phyloP scores from a whole-genome alignment of 1,140 invertebrate species.

The Bombus polaris region DNA sequence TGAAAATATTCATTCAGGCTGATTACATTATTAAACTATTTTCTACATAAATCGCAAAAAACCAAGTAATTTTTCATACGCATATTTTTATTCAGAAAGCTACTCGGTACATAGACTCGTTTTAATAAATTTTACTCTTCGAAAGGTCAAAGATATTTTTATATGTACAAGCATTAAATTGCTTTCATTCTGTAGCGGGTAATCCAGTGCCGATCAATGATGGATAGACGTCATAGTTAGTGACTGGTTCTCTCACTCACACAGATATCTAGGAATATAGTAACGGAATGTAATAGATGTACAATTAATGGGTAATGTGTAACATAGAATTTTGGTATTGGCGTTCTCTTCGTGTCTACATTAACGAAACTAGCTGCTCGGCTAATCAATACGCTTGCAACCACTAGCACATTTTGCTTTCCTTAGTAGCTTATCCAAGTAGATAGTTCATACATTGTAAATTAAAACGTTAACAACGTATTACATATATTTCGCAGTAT shows the following conservation, averaged over 20 bases:
- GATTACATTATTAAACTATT: too few species aligned
- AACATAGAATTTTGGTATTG: conserved; percentile 58
- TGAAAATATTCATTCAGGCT: too few species aligned
- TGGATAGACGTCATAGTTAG: conserved; percentile 40
- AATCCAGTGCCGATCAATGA: conserved; percentile 53
- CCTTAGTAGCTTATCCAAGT: conserved; percentile 1
- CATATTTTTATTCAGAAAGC: too few species aligned
- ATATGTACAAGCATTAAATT: neutral
- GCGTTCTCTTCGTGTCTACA: conserved; percentile 46
- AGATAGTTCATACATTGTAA: conserved; percentile 13
- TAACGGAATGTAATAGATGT: conserved; percentile 56
- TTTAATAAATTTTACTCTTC: neutral
- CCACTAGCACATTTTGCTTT: conserved; percentile 50
- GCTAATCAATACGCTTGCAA: conserved; percentile 57
- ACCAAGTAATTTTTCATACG: too few species aligned
- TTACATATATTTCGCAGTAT: neutral
- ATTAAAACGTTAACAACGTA: neutral
- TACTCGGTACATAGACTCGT: too few species aligned
- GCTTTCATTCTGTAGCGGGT: conserved; percentile 1
- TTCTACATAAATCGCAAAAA: too few species aligned
- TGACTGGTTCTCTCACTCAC: conserved; percentile 22
- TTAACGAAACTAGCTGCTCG: conserved; percentile 57
- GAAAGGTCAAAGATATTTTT: neutral
- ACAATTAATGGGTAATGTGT: conserved; percentile 58
- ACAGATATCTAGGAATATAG: conserved; percentile 59